Base-by-base conservation (phyloP, 2,888 invertebrate genomes). In the Oegoconia quadripuncta region DNA sequence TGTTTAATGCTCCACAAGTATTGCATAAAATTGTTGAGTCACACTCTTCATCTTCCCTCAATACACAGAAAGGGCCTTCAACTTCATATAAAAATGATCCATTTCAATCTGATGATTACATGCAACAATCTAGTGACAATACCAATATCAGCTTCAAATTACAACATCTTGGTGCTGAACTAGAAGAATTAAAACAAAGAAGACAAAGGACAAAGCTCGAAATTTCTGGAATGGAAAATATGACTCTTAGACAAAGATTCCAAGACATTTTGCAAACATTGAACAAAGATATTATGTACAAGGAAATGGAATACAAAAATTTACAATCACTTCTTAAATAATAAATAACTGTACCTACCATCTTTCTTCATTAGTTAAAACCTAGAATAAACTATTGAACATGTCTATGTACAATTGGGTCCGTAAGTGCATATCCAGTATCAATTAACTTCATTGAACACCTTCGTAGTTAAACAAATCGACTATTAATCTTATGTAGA, bases 181-280 rank as follows among this genome's bases (percentile, higher is more conserved):
- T 95, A 26, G 89, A 90, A 8, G 93, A 93, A 44, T 74, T 95
- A 14, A 91, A 91, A 53, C 88, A 89, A n/a, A 89, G 92, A 42
- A 83, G 93, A 42, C 89, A 91, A 34, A 92, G 93, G 52, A 94
- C 95, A 55, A 94, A 95, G 59, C 88, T 90, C 35, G 93, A 95
- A 68, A 91, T 95, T 42, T 90, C 92, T 15, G 92, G 91, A 34
- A 93, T 95, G 53, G 94, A 95, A 66, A 95, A 95, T 72, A 88
- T 91, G 48, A 93, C 93, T n/a, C 73, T 95, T 7, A 87, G 93
- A 34, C 93, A 94, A 72, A 84, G 95, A 30, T 93, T 96, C 66
- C 92, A 93, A 60, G 92, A 93, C 53, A 92, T 91, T 36, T 77
- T 95, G 9, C 93, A 94, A 46, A 90, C 91, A 59, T 74, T 95